Conservation (phyloP, 2,888 invertebrate genomes). For the Cecidostiba fungosa region DNA sequence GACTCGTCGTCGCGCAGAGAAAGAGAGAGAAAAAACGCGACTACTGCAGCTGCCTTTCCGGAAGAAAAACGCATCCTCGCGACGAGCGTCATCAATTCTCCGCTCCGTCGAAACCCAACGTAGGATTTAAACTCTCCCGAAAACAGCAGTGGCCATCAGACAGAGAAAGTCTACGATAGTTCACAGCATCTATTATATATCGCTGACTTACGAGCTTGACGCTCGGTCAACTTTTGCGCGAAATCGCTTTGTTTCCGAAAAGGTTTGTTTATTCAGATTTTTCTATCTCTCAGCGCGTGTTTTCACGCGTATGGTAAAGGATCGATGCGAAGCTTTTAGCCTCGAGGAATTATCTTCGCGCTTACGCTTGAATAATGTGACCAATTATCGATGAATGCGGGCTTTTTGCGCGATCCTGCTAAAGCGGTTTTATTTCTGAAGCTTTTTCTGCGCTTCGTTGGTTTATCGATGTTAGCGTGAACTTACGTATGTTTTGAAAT, state of each 20-base stretch:
- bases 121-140: conserved; percentile 52
- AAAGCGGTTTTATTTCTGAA: too few relatives aligned
- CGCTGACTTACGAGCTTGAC: conserved; percentile 44
- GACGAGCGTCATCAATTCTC: conserved; percentile 62
- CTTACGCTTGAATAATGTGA: neutral
- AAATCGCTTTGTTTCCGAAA: conserved; percentile 10
- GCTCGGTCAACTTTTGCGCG: conserved; percentile 14
- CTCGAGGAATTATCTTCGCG: conserved; percentile 3
- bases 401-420: neutral
- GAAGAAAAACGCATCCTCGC: conserved; percentile 35
- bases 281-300: neutral
- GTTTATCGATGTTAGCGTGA: too few relatives aligned
- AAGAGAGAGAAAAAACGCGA: neutral
- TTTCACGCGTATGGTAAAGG: neutral
- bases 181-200: conserved; percentile 50
- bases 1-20: neutral
- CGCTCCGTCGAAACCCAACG: conserved; percentile 46
- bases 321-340: neutral
- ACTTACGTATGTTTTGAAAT: neutral
- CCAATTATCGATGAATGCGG: conserved; percentile 1
- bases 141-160: conserved; percentile 33
- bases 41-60: neutral
- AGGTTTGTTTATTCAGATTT: conserved; percentile 26
- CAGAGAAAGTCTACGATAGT: conserved; percentile 45
- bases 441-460: neutral